Evolutionary conservation across 35 echinoderm and acorn worm species (phyloP).

Genomic region (Apostichopus japonicus): DNA sequence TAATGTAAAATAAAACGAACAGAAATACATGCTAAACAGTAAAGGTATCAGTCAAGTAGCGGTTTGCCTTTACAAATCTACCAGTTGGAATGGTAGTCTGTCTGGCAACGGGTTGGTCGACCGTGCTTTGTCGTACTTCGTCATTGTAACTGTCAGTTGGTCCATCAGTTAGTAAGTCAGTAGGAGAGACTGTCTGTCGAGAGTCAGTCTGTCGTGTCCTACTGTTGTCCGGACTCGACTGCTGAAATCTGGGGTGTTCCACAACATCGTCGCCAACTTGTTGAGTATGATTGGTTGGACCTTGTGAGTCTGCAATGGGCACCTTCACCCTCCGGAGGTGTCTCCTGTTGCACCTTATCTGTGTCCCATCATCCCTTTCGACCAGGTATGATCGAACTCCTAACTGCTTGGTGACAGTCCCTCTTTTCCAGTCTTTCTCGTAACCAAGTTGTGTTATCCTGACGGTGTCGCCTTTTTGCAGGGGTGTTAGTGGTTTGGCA

Average conservation of each 20-base stretch:
- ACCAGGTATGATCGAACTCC: conserved; percentile 1
- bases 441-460: background rate
- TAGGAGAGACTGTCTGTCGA: background rate
- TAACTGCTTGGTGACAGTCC: background rate
- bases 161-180: background rate
- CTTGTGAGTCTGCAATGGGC: background rate
- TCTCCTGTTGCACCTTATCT: background rate
- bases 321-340: background rate
- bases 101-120: background rate
- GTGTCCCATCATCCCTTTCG: conserved; percentile 6
- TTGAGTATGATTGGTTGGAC: background rate
- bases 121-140: conserved; percentile 5
- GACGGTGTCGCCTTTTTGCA: background rate
- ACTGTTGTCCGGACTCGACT: background rate
- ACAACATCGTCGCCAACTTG: background rate
- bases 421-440: conserved; percentile 8
- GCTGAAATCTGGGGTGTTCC: background rate
- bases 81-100: background rate
- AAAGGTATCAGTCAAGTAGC: background rate
- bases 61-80: background rate
- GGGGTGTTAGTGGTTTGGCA: conserved; percentile 1
- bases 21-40: background rate
- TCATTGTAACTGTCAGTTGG: background rate
- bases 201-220: background rate
- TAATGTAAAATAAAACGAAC: too few relatives aligned